These are phyloP conservation scores for Loris lydekkerianus DNA, from an alignment of 2,797 vertebrate genomes.

Conservation along the genomic window DNA sequence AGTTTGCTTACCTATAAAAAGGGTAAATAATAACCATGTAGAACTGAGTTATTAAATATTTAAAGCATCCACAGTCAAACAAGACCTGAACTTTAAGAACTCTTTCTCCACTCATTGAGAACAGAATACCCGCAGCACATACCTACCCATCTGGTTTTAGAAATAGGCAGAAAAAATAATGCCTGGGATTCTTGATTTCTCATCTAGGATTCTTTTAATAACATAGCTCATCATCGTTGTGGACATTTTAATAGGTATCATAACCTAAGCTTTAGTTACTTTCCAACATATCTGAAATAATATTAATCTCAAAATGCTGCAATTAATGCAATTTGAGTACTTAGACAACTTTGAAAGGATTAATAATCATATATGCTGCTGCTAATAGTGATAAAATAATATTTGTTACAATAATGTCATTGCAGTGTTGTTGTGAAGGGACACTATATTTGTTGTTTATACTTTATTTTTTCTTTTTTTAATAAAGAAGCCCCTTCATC, in stretches of 20 bases:
- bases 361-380: neutral
- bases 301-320: neutral
- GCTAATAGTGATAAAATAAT: neutral
- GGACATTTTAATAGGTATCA: neutral
- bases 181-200: neutral
- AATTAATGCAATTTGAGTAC: neutral
- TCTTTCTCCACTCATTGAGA: neutral
- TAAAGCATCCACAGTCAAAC: neutral
- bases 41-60: neutral
- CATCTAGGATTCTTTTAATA: neutral
- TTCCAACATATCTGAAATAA: neutral
- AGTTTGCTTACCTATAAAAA: neutral
- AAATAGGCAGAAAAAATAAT: neutral
- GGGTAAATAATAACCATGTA: neutral
- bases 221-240: neutral
- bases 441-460: neutral
- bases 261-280: constrained; percentile 18
- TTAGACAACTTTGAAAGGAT: constrained; percentile 28
- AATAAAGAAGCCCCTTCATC: neutral
- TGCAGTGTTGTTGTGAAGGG: neutral
- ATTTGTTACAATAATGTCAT: neutral
- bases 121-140: neutral
- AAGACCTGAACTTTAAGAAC: neutral
- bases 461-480: neutral
- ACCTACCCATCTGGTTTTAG: neutral